These are phyloP conservation scores for Muricea muricata DNA, from an alignment of 92 coral and sea anemone genomes.

Conservation along the genomic window DNA sequence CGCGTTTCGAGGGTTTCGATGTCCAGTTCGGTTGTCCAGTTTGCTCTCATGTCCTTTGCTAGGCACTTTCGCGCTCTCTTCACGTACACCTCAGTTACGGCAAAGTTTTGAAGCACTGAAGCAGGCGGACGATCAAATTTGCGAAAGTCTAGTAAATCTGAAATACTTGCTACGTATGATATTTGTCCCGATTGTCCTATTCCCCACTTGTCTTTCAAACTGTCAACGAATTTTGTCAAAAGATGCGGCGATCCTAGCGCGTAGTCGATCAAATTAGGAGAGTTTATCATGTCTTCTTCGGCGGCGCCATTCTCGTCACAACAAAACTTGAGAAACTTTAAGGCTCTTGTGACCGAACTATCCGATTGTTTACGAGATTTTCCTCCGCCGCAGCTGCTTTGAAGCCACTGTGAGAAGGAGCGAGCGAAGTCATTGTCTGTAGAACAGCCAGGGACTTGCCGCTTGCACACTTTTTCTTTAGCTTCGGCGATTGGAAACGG, in stretches of 20 bases:
- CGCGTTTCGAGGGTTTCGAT: no score
- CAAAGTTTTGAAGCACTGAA: constrained; percentile 29
- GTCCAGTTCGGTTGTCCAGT: no score
- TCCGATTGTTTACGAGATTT: no score
- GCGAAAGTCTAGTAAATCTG: constrained; percentile 31
- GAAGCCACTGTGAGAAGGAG: constrained; percentile 4
- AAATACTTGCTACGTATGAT: constrained; percentile 42
- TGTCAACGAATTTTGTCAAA: no score
- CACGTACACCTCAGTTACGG: constrained; percentile 34
- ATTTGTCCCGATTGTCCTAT: constrained; percentile 24
- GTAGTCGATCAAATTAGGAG: constrained; percentile 4
- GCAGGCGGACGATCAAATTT: neutral
- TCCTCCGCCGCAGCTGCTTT: no score
- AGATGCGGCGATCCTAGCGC: neutral
- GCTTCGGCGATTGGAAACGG: no score
- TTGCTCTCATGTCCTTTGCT: no score
- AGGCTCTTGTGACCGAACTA: constrained; percentile 8
- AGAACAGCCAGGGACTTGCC: no score
- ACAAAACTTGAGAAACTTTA: constrained; percentile 31
- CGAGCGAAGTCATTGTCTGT: neutral
- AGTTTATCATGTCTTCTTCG: constrained; percentile 5
- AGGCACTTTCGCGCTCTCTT: no score
- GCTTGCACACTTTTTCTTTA: no score
- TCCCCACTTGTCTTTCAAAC: constrained; percentile 19
- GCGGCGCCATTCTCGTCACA: no score